These are phyloP conservation scores for Tetrax tetrax DNA, from an alignment of 2,113 vertebrate genomes.

Conservation along the genomic window DNA sequence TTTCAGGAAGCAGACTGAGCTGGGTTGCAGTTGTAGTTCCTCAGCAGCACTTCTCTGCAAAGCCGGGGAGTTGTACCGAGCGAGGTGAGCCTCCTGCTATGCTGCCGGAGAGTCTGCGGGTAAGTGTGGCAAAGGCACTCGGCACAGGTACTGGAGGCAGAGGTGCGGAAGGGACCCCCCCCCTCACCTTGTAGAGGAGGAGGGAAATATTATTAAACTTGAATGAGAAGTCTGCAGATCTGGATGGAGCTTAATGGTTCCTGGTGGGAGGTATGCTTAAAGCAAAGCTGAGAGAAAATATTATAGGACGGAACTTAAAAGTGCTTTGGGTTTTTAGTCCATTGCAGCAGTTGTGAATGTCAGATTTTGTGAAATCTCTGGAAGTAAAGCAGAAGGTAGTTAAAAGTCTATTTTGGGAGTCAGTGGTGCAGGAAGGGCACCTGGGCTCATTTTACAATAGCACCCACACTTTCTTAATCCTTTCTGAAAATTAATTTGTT, in stretches of 20 bases:
- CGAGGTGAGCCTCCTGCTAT: rapidly evolving
- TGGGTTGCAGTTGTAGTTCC: background rate
- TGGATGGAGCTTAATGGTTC: background rate
- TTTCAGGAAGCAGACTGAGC: background rate
- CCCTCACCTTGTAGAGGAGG: background rate
- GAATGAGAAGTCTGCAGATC: background rate
- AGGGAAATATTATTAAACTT: background rate
- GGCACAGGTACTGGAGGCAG: background rate
- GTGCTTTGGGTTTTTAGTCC: background rate
- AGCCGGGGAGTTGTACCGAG: background rate
- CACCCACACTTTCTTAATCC: background rate
- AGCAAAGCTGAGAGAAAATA: background rate
- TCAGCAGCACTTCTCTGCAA: background rate
- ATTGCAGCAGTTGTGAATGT: background rate
- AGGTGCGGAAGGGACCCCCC: too few relatives aligned
- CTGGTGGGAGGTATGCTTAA: background rate
- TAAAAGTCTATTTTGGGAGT: background rate
- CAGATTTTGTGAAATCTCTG: background rate
- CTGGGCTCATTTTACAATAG: background rate
- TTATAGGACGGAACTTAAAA: background rate
- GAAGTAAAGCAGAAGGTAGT: background rate
- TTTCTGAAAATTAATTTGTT: background rate
- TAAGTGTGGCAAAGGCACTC: background rate
- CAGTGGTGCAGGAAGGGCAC: background rate
- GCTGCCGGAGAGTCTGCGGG: background rate